A percentile compares a stretch with the other conserved stretches of the same genome.
These are phyloP conservation scores for zebrafish (Danio rerio) DNA, from an alignment of 2,113 vertebrate species.

Conservation along the genomic window DNA sequence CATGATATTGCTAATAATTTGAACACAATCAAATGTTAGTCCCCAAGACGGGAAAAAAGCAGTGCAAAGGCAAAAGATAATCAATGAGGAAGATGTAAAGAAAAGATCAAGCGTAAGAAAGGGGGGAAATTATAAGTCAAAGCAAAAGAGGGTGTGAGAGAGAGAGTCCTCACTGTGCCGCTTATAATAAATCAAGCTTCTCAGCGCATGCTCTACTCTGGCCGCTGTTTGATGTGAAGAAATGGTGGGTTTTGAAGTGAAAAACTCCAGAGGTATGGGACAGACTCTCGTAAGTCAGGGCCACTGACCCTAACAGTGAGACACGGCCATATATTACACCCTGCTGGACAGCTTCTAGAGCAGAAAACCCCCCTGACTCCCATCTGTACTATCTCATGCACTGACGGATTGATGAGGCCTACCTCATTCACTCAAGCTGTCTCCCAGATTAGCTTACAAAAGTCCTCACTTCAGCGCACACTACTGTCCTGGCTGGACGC, in stretches of 20 bases:
- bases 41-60: conserved; percentile 4
- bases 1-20: conserved; percentile 13
- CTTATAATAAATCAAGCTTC: conserved; percentile 91
- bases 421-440: conserved; percentile 76
- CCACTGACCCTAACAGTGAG: conserved; percentile 93
- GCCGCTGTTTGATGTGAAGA: conserved; percentile 94
- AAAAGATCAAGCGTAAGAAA: conserved; percentile 42
- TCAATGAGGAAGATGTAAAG: conserved; percentile 38
- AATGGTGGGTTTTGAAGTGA: conserved; percentile 95
- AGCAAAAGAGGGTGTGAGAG: conserved; percentile 38
- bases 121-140: conserved; percentile 26
- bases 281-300: conserved; percentile 87
- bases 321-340: conserved; percentile 85
- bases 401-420: conserved; percentile 80
- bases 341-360: conserved; percentile 81
- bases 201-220: conserved; percentile 85
- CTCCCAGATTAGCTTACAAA: conserved; percentile 69
- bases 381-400: conserved; percentile 83
- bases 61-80: conserved; percentile 35
- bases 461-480: conserved; percentile 59
- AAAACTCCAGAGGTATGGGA: conserved; percentile 96
- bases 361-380: conserved; percentile 75
- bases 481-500: conserved; percentile 41
- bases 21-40: conserved; percentile 24
- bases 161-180: conserved; percentile 78